Evolutionary conservation across 2,113 vertebrate genomes (phyloP).

Genomic region (Rattus norvegicus): DNA sequence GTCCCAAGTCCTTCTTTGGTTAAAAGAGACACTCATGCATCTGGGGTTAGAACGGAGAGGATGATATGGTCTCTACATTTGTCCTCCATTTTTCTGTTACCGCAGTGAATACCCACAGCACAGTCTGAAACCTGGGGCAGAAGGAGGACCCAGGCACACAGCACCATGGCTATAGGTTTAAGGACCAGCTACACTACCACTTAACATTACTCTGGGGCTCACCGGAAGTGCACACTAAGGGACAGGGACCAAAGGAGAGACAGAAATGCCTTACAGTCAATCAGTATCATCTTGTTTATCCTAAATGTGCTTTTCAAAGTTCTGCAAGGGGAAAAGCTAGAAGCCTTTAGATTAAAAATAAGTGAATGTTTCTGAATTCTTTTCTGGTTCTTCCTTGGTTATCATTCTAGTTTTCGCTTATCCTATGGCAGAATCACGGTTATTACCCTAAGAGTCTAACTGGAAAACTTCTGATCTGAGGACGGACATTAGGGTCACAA

Average conservation of each 20-base stretch:
- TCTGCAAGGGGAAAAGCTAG: background rate
- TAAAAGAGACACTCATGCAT: background rate
- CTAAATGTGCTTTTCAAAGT: background rate
- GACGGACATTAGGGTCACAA: background rate
- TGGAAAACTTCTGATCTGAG: background rate
- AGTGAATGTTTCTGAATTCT: background rate
- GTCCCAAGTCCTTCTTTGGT: background rate
- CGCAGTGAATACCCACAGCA: background rate
- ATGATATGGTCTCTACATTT: background rate
- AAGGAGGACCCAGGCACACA: background rate
- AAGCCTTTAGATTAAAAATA: background rate
- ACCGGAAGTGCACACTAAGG: background rate
- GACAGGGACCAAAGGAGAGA: background rate
- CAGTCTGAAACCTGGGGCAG: background rate
- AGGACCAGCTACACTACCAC: background rate
- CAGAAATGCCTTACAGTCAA: background rate
- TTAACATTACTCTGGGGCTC: background rate
- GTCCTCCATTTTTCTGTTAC: background rate
- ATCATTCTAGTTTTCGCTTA: background rate
- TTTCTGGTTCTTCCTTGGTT: background rate
- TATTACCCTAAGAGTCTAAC: background rate
- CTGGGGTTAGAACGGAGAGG: background rate
- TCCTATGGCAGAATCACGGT: background rate
- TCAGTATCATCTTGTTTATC: background rate
- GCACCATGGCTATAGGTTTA: fast-evolving